These are phyloP conservation scores for Julus scandinavius DNA, from an alignment of 2,888 invertebrate species.

Conservation along the genomic window DNA sequence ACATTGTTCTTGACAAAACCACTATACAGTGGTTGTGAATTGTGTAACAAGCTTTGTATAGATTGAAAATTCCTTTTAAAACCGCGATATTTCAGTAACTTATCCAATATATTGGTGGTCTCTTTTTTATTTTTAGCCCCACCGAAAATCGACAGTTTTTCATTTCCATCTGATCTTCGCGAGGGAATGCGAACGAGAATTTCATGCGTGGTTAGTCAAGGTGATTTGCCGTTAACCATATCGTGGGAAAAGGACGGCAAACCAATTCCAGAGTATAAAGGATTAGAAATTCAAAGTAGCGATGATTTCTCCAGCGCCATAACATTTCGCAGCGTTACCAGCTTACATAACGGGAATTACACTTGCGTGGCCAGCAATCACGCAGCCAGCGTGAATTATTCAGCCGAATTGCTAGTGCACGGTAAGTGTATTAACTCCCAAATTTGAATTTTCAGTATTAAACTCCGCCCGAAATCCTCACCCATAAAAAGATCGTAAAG, in stretches of 20 bases:
- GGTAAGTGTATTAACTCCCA: conserved; percentile 69
- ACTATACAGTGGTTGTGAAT: too few species aligned
- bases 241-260: conserved; percentile 85
- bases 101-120: background rate
- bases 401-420: conserved; percentile 80
- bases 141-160: conserved; percentile 86
- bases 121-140: conserved; percentile 70
- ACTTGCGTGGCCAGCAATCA: conserved; percentile 79
- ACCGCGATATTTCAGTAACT: background rate
- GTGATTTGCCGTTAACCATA: conserved; percentile 82
- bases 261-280: conserved; percentile 65
- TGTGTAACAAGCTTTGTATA: background rate
- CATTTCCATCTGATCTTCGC: conserved; percentile 76
- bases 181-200: conserved; percentile 84
- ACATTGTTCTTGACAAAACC: background rate
- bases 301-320: conserved; percentile 54
- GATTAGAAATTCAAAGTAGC: conserved; percentile 50
- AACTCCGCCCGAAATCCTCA: background rate
- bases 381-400: conserved; percentile 79
- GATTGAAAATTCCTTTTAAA: background rate
- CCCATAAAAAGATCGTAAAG: too few species aligned
- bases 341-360: conserved; percentile 66
- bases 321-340: conserved; percentile 56
- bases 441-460: background rate
- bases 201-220: conserved; percentile 82